phyloP scores from a whole-genome alignment of 2,888 invertebrate genomes.

The Diogma glabrata region DNA sequence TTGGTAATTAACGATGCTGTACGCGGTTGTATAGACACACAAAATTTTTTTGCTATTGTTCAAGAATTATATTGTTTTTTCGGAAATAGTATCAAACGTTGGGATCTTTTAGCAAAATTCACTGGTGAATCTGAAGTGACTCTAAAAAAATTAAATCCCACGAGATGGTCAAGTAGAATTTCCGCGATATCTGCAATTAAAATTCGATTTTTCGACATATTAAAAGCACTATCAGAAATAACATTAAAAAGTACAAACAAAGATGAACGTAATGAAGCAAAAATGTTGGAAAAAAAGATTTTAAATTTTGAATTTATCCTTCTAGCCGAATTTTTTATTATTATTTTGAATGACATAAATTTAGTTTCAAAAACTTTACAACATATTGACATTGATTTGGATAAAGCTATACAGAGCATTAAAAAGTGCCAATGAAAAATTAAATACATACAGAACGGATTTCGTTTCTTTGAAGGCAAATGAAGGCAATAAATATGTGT shows the following conservation, averaged over 20 bases:
- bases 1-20: slow-evolving; percentile 7
- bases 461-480: too few species aligned
- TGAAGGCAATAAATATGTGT: too few species aligned
- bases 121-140: slow-evolving; percentile 20
- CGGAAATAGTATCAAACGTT: slow-evolving; percentile 20
- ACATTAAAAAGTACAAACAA: background rate
- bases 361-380: too few species aligned
- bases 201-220: slow-evolving; percentile 3
- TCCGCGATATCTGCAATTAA: background rate
- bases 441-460: too few species aligned
- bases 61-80: slow-evolving; percentile 14
- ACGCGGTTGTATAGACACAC: background rate
- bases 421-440: too few species aligned
- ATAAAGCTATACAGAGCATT: too few species aligned
- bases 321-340: too few species aligned
- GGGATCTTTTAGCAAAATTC: slow-evolving; percentile 22
- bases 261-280: slow-evolving; percentile 6
- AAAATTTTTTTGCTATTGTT: background rate
- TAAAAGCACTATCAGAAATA: slow-evolving; percentile 1
- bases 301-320: too few species aligned
- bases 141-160: slow-evolving; percentile 25
- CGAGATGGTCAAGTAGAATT: slow-evolving; percentile 23
- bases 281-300: too few species aligned
- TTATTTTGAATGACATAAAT: too few species aligned
- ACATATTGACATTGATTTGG: too few species aligned